Conservation (phyloP, 1,140 invertebrate genomes). For the Helicoverpa armigera region DNA sequence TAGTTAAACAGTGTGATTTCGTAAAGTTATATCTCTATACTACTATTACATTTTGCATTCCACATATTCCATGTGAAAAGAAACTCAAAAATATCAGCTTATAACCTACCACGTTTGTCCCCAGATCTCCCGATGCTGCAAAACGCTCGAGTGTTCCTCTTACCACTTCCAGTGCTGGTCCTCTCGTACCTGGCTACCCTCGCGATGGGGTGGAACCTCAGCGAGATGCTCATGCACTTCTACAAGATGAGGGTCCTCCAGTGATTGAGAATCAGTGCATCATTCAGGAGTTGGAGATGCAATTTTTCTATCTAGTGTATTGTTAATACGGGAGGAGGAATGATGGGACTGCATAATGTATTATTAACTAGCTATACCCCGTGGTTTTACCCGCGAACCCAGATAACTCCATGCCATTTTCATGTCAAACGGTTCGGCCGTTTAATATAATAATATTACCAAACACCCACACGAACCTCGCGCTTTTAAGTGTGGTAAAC, state of each 20-base stretch:
- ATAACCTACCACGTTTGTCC: constrained; percentile 68
- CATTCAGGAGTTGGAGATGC: background rate
- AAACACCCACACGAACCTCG: too few relatives aligned
- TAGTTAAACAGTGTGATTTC: too few relatives aligned
- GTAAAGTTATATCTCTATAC: too few relatives aligned
- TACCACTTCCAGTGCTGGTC: constrained; percentile 93
- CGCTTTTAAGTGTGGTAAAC: too few relatives aligned
- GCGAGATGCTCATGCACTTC: constrained; percentile 92
- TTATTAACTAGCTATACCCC: too few relatives aligned
- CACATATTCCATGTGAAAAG: background rate
- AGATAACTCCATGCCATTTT: too few relatives aligned
- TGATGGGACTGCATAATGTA: background rate
- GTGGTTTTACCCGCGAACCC: too few relatives aligned
- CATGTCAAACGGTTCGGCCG: too few relatives aligned
- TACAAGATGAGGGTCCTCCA: constrained; percentile 90
- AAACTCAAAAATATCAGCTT: background rate
- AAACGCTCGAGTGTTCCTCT: constrained; percentile 95
- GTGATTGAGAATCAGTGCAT: constrained; percentile 5
- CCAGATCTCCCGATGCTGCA: constrained; percentile 96
- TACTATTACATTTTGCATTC: background rate
- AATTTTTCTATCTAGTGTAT: too few relatives aligned
- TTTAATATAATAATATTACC: too few relatives aligned
- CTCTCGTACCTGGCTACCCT: constrained; percentile 94
- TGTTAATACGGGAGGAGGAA: background rate
- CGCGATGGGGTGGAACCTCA: constrained; percentile 90